Conservation (phyloP, 2,797 vertebrate species). For the Gymnothorax reevesii region DNA sequence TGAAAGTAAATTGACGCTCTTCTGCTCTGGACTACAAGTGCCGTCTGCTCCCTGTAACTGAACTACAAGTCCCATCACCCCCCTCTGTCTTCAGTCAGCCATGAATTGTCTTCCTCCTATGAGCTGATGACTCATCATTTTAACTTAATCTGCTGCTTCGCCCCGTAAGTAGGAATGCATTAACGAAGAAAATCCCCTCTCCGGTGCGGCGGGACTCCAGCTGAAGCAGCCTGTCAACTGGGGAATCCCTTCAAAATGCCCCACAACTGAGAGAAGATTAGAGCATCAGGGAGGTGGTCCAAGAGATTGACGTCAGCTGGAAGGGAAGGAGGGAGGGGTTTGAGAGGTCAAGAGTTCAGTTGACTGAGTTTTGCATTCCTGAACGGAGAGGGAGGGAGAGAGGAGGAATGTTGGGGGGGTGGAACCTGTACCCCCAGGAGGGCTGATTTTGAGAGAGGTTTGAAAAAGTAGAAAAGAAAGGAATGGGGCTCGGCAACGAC, state of each 20-base stretch:
- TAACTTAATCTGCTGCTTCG: background rate
- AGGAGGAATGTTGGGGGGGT: constrained; percentile 60
- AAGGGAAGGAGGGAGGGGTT: constrained; percentile 69
- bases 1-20: background rate
- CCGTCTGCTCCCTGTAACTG: background rate
- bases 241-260: background rate
- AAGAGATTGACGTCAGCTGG: background rate
- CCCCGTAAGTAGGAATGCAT: constrained; percentile 59
- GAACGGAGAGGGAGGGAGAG: constrained; percentile 71
- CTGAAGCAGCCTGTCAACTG: background rate
- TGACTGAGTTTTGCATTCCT: constrained; percentile 81
- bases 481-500: background rate
- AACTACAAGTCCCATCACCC: background rate
- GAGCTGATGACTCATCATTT: background rate
- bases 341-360: constrained; percentile 82
- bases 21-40: background rate
- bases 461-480: background rate
- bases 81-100: background rate
- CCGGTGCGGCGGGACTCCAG: constrained; percentile 2
- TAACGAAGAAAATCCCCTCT: constrained; percentile 72
- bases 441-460: constrained; percentile 12
- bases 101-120: background rate
- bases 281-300: constrained; percentile 42
- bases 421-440: constrained; percentile 27
- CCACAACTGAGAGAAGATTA: background rate